These are phyloP conservation scores for Myotis pilosus DNA, from an alignment of 2,797 vertebrate genomes.

Conservation along the genomic window DNA sequence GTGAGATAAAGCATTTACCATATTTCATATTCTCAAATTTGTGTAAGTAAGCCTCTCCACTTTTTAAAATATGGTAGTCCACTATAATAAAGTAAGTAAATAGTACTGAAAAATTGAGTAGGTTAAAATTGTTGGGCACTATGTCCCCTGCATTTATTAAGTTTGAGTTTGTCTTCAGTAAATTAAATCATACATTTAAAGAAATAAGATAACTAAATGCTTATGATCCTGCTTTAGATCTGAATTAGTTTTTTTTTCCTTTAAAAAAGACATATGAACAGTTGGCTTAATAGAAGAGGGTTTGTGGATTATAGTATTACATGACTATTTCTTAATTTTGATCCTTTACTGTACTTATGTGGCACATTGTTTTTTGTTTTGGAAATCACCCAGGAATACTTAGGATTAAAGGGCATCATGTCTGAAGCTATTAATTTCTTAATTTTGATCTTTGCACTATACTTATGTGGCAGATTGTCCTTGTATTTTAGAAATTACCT, in stretches of 20 bases:
- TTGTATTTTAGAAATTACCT: no score
- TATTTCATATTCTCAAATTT: not conserved
- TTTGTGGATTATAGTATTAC: not conserved
- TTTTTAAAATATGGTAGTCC: not conserved
- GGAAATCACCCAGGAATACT: conserved; percentile 14
- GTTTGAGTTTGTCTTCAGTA: not conserved
- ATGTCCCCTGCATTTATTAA: not conserved
- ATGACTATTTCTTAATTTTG: conserved; percentile 3
- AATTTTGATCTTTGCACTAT: no score
- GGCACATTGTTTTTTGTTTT: not conserved
- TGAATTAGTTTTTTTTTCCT: not conserved
- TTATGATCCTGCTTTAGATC: not conserved
- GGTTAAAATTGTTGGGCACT: not conserved
- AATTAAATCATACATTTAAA: not conserved
- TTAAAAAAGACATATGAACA: not conserved
- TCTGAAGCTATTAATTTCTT: no score
- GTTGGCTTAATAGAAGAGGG: not conserved
- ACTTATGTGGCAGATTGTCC: no score
- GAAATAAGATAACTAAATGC: not conserved
- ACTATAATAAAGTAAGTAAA: not conserved
- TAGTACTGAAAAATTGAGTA: not conserved
- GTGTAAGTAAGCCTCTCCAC: not conserved
- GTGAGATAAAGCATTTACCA: not conserved
- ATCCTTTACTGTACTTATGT: not conserved
- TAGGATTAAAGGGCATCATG: not conserved